phyloP scores from a whole-genome alignment of 2,888 invertebrate genomes.

The Pachymerium ferrugineum region DNA sequence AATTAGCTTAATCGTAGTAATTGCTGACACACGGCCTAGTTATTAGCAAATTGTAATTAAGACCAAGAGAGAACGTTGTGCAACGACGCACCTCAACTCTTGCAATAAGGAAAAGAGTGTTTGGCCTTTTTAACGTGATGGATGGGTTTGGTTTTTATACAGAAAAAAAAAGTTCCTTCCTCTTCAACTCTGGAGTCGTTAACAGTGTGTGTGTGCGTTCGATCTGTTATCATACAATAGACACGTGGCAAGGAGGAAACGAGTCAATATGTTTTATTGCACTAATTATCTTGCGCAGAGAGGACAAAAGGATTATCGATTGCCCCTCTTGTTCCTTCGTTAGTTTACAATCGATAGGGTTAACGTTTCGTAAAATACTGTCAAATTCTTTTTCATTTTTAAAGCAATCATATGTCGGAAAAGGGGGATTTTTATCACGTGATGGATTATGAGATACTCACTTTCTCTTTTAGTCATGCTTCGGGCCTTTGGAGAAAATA shows the following conservation, averaged over 20 bases:
- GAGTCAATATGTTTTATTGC: constrained; percentile 9
- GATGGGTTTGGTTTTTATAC: not conserved
- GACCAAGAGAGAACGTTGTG: not conserved
- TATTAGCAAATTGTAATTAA: constrained; percentile 8
- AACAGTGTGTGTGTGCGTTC: not conserved
- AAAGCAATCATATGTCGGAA: not conserved
- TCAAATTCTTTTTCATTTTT: too few species aligned
- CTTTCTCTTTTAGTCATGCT: too few species aligned
- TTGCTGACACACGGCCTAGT: not conserved
- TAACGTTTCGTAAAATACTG: not conserved
- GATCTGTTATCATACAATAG: constrained; percentile 4
- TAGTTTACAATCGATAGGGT: not conserved
- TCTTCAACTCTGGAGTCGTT: not conserved
- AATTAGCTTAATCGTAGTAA: not conserved
- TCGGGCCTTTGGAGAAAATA: too few species aligned
- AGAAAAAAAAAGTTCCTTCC: not conserved
- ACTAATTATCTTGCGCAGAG: constrained; percentile 1
- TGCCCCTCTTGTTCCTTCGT: not conserved
- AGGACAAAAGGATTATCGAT: constrained; percentile 13
- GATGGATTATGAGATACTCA: not conserved
- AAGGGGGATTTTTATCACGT: not conserved
- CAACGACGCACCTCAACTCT: not conserved
- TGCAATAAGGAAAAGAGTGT: not conserved
- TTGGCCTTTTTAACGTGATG: not conserved
- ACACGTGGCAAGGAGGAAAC: constrained; percentile 4